Evolutionary conservation across 1,140 invertebrate genomes (phyloP), one percentile per base, ranked within the genome.

Genomic region (Drosophila sturtevanti): DNA sequence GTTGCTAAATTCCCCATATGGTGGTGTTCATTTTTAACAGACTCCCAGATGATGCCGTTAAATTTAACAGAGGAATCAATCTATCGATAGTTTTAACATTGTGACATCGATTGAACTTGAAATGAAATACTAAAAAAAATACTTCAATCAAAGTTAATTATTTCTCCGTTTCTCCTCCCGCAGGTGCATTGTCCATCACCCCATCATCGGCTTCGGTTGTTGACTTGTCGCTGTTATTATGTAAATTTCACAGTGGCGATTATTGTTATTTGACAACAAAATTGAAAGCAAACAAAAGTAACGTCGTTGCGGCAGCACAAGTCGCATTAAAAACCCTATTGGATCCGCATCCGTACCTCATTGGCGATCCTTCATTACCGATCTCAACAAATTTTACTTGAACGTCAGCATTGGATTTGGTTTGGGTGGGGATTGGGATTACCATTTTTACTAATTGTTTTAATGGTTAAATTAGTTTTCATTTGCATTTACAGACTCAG

Each of bases 231-330:
- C 34, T 74, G 71, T 72, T 73, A 64, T 74, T 74, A 74, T 74
- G 70, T 74, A 74, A 74, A 74, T 31, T 63, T 21, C 14, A 60
- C 71, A 63, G 61, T 59, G 75, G 69, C 62, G 58, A 64, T 73
- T 63, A 22, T 22, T 21, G 6, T 22, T 55, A 55, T 69, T 62
- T 60, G 59, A 73, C 61, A 72, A 27, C 41, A 18, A 44, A 6
- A 44, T 44, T 14, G 14, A 9, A 18, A 44, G 41, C 4, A 62
- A 77, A 48, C 48, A 55, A 79, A 85, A 77, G 72, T 80, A 75
- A 24, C 38, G 16, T 55, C 62, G n/a, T 62, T 60, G 48, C n/a
- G 16, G 41, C 54, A 44, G 35, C 54, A 34, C 55, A n/a, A 24
- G n/a, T 51, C 22, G 61, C 61, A 34, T 35, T 16, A 10, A 52